Evolutionary conservation across 2,888 invertebrate genomes (phyloP).

Genomic region (Chymomyza fuscimana): DNA sequence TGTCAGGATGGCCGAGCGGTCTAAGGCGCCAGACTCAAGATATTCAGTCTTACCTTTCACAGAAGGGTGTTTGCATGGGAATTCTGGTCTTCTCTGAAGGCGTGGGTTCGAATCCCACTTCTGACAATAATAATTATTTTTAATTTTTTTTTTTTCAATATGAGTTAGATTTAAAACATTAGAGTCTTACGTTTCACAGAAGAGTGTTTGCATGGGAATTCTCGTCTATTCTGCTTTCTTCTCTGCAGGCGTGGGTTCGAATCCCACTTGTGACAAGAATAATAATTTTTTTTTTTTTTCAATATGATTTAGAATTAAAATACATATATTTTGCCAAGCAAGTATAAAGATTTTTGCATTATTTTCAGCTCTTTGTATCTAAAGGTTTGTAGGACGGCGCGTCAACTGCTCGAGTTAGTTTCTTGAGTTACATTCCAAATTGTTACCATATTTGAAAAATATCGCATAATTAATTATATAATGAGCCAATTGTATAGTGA

Average conservation of each 20-base stretch:
- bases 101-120: conserved; percentile 66
- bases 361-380: conserved; percentile 5
- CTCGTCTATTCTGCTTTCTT: too few relatives aligned
- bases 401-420: neutral
- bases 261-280: conserved; percentile 43
- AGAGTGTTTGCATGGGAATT: conserved; percentile 44
- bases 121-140: conserved; percentile 52
- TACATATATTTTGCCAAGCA: neutral
- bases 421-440: conserved; percentile 53
- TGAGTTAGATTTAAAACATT: neutral
- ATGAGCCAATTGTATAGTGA: neutral
- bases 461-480: conserved; percentile 41
- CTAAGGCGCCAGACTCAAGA: conserved; percentile 45
- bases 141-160: conserved; percentile 1
- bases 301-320: neutral
- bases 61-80: conserved; percentile 36
- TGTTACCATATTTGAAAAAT: conserved; percentile 50
- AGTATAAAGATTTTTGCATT: neutral
- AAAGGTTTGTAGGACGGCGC: neutral
- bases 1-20: conserved; percentile 59
- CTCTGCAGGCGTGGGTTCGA: conserved; percentile 47
- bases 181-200: conserved; percentile 27
- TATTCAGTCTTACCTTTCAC: conserved; percentile 31
- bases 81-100: conserved; percentile 65
- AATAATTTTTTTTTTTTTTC: conserved; percentile 33